Evolutionary conservation across 2,888 invertebrate genomes (phyloP).

Genomic region (Lithophane socia): DNA sequence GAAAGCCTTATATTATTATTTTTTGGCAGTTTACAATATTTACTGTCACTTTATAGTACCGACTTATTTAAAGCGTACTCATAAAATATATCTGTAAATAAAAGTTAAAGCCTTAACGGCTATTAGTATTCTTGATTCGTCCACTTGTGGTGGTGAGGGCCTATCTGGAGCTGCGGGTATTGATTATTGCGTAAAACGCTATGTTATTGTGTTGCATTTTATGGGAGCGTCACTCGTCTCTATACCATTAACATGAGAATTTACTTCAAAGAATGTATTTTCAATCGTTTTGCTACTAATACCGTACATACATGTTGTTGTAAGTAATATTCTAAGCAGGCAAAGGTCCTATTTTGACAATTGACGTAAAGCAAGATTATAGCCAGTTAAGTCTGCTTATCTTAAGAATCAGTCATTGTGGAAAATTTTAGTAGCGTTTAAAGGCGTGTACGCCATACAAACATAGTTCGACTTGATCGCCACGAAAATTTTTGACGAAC

Average conservation of each 20-base stretch:
- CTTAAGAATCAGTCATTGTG: neutral
- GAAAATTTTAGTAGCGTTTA: neutral
- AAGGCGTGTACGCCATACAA: no score
- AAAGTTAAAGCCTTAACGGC: constrained; percentile 47
- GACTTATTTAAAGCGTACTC: neutral
- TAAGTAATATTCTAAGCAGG: neutral
- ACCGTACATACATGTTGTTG: neutral
- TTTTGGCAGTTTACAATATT: neutral
- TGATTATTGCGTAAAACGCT: constrained; percentile 84
- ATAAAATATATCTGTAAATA: constrained; percentile 15
- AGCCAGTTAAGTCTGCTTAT: neutral
- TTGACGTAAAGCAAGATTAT: neutral
- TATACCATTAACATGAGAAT: constrained; percentile 60
- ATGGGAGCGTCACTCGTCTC: constrained; percentile 78
- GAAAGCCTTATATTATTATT: neutral
- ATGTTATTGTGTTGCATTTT: constrained; percentile 85
- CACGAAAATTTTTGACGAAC: no score
- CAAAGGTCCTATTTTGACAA: neutral
- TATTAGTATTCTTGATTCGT: constrained; percentile 76
- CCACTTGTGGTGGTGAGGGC: constrained; percentile 69
- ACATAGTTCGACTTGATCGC: no score
- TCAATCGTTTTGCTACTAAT: constrained; percentile 10
- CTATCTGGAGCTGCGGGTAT: constrained; percentile 76
- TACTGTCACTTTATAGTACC: neutral
- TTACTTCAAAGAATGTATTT: constrained; percentile 17